These are phyloP conservation scores for Oxystoma pomonae DNA, from an alignment of 2,888 invertebrate genomes.

Conservation along the genomic window DNA sequence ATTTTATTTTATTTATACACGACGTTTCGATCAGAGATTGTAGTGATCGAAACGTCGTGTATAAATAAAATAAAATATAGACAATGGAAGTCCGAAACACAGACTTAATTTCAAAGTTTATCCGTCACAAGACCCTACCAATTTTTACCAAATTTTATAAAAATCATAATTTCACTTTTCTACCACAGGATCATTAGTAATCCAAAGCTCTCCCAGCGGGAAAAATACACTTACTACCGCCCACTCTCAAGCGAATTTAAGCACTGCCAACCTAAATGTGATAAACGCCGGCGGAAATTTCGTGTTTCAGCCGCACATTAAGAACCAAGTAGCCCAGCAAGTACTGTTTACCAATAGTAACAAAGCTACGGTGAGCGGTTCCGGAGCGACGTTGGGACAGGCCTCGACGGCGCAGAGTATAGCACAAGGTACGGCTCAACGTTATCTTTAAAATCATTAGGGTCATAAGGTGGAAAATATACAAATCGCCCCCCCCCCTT, in stretches of 20 bases:
- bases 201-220: conserved; percentile 15
- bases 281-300: conserved; percentile 40
- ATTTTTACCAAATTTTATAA: too few species aligned
- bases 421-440: background rate
- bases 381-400: conserved; percentile 4
- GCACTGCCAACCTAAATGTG: conserved; percentile 33
- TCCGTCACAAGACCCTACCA: too few species aligned
- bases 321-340: conserved; percentile 42
- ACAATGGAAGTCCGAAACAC: too few species aligned
- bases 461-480: too few species aligned
- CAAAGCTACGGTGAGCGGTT: conserved; percentile 31
- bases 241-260: conserved; percentile 6
- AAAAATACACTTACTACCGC: conserved; percentile 10
- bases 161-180: too few species aligned
- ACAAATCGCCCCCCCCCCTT: too few species aligned
- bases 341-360: conserved; percentile 36
- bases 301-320: conserved; percentile 42
- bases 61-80: too few species aligned
- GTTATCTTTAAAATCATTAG: too few species aligned
- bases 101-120: too few species aligned
- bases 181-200: conserved; percentile 14
- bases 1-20: too few species aligned
- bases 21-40: too few species aligned
- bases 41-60: too few species aligned
- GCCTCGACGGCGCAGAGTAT: conserved; percentile 6